Percentiles rank a stretch among this genome's conserved stretches.
Conservation (phyloP, 2,888 invertebrate species). For the Ophioninae sp. region DNA sequence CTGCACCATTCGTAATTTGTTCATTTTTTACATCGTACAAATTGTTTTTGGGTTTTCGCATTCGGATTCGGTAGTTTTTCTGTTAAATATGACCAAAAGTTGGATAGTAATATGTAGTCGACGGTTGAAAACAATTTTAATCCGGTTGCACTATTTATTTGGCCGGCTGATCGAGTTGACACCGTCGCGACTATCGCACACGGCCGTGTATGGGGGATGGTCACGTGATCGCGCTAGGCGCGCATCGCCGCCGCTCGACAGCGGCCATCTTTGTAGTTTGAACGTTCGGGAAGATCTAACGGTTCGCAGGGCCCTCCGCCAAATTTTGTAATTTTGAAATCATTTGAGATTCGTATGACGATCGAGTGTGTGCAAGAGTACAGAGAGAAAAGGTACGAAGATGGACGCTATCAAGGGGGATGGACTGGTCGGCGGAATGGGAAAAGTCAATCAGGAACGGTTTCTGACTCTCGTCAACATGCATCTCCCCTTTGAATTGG, state of each 20-base stretch:
- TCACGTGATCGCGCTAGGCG: constrained; percentile 27
- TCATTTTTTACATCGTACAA: constrained; percentile 11
- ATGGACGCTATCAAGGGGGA: constrained; percentile 79
- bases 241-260: background rate
- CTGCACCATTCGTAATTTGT: background rate
- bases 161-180: constrained; percentile 51
- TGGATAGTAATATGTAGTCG: constrained; percentile 1
- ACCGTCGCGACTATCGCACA: background rate
- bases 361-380: background rate
- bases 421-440: constrained; percentile 87
- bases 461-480: constrained; percentile 94
- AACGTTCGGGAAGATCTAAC: background rate
- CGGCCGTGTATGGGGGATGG: constrained; percentile 12
- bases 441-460: constrained; percentile 92
- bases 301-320: background rate
- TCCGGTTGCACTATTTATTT: constrained; percentile 43
- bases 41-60: constrained; percentile 10
- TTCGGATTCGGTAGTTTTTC: background rate
- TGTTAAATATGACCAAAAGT: background rate
- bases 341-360: constrained; percentile 22
- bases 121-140: constrained; percentile 5
- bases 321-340: no score
- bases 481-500: constrained; percentile 95
- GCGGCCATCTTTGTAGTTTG: constrained; percentile 32
- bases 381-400: constrained; percentile 48